These are phyloP conservation scores for Xenotilapia leptura DNA, from an alignment of 2,113 vertebrate species.

Conservation along the genomic window DNA sequence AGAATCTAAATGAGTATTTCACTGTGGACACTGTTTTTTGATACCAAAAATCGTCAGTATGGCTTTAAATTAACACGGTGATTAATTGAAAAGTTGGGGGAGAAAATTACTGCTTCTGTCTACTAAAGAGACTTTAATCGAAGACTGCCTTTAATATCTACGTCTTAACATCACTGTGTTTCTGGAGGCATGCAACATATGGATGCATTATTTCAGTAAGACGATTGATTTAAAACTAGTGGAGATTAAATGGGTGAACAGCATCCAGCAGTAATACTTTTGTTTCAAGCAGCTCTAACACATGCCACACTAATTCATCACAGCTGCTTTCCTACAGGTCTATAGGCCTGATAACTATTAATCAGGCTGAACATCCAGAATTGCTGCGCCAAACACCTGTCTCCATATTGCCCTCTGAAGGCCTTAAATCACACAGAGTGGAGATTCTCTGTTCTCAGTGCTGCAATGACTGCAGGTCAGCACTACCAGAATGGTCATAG, in stretches of 20 bases:
- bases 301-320: not conserved
- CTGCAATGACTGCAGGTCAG: conserved; percentile 7
- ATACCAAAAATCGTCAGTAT: not conserved
- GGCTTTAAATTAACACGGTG: not conserved
- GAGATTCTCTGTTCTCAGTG: not conserved
- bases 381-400: not conserved
- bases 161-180: not conserved
- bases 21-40: not conserved
- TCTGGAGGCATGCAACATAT: not conserved
- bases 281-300: not conserved
- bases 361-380: conserved; percentile 11
- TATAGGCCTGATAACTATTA: not conserved
- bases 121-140: not conserved
- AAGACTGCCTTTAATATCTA: not conserved
- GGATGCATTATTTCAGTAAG: not conserved
- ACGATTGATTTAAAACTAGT: not conserved
- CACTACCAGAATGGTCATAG: not conserved
- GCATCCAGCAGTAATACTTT: not conserved
- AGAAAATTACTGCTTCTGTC: not conserved
- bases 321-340: not conserved
- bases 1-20: not conserved
- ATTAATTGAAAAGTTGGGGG: not conserved
- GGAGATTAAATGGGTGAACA: not conserved
- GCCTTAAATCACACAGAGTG: conserved; percentile 19
- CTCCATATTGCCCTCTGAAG: conserved; percentile 5